A percentile compares a stretch with the other conserved stretches of the same genome.
These are phyloP conservation scores for Caenorhabditis sp. DNA, from an alignment of 2,888 invertebrate species.

Conservation along the genomic window DNA sequence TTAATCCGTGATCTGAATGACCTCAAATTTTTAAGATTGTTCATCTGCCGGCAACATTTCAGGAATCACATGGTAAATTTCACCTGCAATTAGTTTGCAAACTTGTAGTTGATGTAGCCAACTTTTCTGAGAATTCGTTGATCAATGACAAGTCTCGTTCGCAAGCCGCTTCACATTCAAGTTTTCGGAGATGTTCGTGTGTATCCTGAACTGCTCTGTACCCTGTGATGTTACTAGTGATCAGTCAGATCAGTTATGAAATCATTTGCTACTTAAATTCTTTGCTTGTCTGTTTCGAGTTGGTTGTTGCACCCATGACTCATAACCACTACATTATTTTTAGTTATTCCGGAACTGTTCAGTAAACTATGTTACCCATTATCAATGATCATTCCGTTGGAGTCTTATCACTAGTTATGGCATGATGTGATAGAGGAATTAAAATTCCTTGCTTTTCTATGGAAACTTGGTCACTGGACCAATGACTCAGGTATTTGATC, in stretches of 20 bases:
- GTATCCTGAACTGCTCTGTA: no score
- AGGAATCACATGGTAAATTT: not conserved
- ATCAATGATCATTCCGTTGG: not conserved
- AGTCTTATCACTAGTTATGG: constrained; percentile 19
- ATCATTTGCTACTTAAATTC: no score
- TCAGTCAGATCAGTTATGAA: no score
- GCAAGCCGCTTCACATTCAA: no score
- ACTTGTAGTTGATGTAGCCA: not conserved
- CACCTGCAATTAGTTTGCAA: constrained; percentile 1
- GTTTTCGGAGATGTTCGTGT: no score
- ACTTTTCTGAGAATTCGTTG: no score
- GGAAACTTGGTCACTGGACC: constrained; percentile 22
- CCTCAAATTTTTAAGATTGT: not conserved
- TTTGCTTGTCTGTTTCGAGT: no score
- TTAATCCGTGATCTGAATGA: not conserved
- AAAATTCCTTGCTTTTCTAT: not conserved
- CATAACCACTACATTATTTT: no score
- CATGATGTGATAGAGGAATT: not conserved
- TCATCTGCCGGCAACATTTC: not conserved
- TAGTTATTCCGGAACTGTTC: constrained; percentile 2
- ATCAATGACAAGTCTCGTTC: no score
- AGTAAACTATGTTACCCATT: not conserved
- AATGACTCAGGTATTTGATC: not conserved
- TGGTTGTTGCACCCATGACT: no score
- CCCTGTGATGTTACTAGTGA: no score